A percentile compares a stretch with the other conserved stretches of the same genome.
Evolutionary conservation across 2,888 invertebrate genomes (phyloP).

Genomic region (Acrobasis suavella): DNA sequence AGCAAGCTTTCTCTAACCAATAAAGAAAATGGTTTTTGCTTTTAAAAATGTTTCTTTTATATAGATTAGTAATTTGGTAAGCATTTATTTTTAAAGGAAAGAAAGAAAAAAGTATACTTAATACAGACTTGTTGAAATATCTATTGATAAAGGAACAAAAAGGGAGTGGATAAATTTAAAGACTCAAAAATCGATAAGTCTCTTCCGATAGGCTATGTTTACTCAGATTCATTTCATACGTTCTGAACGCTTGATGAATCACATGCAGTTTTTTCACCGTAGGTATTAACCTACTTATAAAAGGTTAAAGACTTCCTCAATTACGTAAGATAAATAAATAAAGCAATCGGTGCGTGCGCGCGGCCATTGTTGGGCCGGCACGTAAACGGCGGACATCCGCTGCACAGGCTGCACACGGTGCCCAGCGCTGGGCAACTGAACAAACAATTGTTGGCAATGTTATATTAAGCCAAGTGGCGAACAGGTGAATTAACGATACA

Average conservation of each 20-base stretch:
- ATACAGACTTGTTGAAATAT: no score
- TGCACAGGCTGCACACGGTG: neutral
- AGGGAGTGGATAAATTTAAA: no score
- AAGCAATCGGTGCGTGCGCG: conserved; percentile 45
- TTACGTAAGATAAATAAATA: conserved; percentile 64
- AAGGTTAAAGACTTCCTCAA: conserved; percentile 71
- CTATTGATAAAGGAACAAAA: no score
- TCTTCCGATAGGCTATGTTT: no score
- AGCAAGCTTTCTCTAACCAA: no score
- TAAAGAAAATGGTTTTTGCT: no score
- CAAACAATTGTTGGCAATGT: neutral
- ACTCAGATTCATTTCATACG: no score
- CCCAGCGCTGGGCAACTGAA: conserved; percentile 13
- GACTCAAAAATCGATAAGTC: no score
- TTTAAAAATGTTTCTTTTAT: no score
- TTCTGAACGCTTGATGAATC: neutral
- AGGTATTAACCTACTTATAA: conserved; percentile 45
- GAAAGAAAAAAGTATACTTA: no score
- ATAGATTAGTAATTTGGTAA: no score
- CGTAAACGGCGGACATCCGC: conserved; percentile 30
- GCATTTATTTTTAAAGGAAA: no score
- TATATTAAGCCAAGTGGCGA: neutral
- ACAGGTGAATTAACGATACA: neutral
- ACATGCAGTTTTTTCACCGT: neutral
- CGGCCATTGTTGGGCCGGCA: conserved; percentile 7